Percentiles rank a stretch among this genome's conserved stretches.
These are phyloP conservation scores for Zonitis immaculata DNA, from an alignment of 2,888 invertebrate genomes.

Conservation along the genomic window DNA sequence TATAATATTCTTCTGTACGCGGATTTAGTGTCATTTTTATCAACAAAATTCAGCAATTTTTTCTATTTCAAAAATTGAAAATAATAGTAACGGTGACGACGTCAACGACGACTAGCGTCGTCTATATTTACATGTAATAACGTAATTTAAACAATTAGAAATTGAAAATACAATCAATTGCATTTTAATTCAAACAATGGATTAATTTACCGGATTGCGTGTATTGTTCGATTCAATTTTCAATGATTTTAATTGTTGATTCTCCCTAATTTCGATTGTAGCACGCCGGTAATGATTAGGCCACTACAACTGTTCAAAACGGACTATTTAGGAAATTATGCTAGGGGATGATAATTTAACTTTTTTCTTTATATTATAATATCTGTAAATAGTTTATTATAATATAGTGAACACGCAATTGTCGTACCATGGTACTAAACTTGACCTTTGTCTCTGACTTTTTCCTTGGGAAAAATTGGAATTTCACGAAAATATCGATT, in stretches of 20 bases:
- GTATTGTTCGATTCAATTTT: slow-evolving; percentile 2
- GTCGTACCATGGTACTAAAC: slow-evolving; percentile 42
- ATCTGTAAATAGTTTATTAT: slow-evolving; percentile 24
- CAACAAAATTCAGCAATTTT: too few relatives aligned
- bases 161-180: slow-evolving; percentile 11
- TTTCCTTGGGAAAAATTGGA: neutral
- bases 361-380: slow-evolving; percentile 13
- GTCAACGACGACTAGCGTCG: neutral
- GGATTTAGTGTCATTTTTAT: slow-evolving; percentile 24
- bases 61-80: too few relatives aligned
- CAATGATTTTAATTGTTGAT: neutral
- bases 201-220: slow-evolving; percentile 14
- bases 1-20: slow-evolving; percentile 43
- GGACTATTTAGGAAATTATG: neutral
- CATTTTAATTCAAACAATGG: slow-evolving; percentile 8
- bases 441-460: slow-evolving; percentile 41
- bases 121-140: neutral
- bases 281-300: neutral
- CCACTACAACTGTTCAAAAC: neutral
- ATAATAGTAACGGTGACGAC: too few relatives aligned
- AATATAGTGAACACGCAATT: slow-evolving; percentile 38
- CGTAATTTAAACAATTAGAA: slow-evolving; percentile 5
- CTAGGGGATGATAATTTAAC: neutral
- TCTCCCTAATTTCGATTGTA: neutral
- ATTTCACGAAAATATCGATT: neutral